Conservation (phyloP, 2,113 vertebrate genomes). For the Laterallus jamaicensis region DNA sequence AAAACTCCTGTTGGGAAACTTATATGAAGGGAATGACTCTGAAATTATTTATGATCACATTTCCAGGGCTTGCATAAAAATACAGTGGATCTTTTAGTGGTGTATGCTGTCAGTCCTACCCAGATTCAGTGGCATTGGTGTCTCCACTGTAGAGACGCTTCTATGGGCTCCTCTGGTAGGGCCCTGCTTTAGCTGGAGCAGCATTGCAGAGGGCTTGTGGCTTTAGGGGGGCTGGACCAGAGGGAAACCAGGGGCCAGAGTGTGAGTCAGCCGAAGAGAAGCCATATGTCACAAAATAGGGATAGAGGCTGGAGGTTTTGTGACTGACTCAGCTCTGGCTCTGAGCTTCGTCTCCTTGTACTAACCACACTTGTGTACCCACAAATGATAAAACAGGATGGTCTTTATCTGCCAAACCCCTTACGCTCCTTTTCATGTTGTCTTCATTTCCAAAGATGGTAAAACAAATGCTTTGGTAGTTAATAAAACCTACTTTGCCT, state of each 20-base stretch:
- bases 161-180: rapidly evolving
- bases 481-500: neutral
- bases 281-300: neutral
- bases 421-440: neutral
- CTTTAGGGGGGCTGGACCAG: rapidly evolving
- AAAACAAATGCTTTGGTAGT: neutral
- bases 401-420: neutral
- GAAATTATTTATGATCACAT: neutral
- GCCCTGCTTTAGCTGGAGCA: neutral
- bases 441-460: neutral
- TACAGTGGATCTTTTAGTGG: neutral
- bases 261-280: neutral
- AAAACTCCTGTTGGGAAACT: neutral
- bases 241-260: neutral
- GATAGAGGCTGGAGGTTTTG: neutral
- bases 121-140: rapidly evolving
- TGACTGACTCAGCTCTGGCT: neutral
- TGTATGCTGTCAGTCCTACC: neutral
- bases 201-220: rapidly evolving
- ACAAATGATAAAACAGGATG: rapidly evolving
- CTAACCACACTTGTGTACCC: neutral
- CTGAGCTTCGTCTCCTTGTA: rapidly evolving
- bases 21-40: neutral
- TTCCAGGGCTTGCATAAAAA: neutral
- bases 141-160: neutral